A percentile compares a stretch with the other conserved stretches of the same genome.
Conservation (phyloP, 2,113 vertebrate species). For the Nothocercus julius region DNA sequence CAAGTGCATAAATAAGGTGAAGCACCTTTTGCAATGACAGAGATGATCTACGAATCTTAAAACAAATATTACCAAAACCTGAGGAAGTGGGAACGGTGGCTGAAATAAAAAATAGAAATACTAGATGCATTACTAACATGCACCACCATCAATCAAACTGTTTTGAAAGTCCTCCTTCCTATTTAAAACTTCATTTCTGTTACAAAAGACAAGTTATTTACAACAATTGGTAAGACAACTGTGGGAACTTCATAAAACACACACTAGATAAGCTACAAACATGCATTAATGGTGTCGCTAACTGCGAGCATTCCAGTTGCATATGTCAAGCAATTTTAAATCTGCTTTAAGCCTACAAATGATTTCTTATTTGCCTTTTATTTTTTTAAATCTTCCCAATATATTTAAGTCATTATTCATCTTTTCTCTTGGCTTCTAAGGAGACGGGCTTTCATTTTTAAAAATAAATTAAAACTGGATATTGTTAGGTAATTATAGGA, state of each 20-base stretch:
- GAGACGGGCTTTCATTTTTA: neutral
- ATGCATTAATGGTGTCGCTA: no score
- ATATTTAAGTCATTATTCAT: neutral
- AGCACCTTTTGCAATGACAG: neutral
- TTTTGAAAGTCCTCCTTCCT: accelerated
- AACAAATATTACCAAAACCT: neutral
- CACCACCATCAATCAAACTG: no score
- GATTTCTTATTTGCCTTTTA: neutral
- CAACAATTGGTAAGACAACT: neutral
- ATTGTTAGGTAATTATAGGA: neutral
- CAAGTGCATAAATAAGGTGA: neutral
- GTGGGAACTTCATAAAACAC: neutral
- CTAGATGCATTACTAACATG: neutral
- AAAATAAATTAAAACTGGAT: neutral
- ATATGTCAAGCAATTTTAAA: neutral
- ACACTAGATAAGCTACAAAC: neutral
- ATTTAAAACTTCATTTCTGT: neutral
- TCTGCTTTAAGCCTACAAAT: neutral
- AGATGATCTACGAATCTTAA: neutral
- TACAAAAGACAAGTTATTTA: neutral
- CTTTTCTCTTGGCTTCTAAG: neutral
- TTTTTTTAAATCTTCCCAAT: neutral
- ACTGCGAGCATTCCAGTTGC: neutral
- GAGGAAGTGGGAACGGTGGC: neutral
- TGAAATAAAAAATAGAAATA: neutral